Base-by-base conservation (phyloP, 2,797 vertebrate species). In the Spondyliosoma cantharus region DNA sequence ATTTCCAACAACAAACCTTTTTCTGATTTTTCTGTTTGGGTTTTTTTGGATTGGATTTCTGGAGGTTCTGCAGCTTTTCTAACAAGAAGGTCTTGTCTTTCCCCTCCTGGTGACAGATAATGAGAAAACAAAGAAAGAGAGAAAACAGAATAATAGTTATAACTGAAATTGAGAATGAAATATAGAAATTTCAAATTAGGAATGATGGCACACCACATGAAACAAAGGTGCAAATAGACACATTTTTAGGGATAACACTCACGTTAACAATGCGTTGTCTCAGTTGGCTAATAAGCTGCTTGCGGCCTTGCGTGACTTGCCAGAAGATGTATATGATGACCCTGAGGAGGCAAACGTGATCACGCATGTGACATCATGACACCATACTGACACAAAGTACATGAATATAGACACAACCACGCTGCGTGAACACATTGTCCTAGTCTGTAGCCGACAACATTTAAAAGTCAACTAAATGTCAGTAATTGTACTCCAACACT, bases 61-160 rank as follows among this genome's bases (percentile, higher is more conserved):
- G 95, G 12, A 93, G 65, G 17, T 42, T 71, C 56, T 60, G 74
- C 5, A 99, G 82, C 80, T 91, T 96, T 11, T 94, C 87, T 48
- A 97, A 89, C 74, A 99, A 91, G 92, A 97, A 97, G 1, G 76
- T 74, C 84, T 99, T 99, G 87, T 99, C 96, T 85, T 97, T 95
- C 53, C 96, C 96, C 88, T 93, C 97, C 98, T 99, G 80, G n/a
- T 19, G 56, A 81, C 12, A 32, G 16, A 46, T 69, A 71, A 58
- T 56, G 3, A 4, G 2, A 43, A 71, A 54, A 59, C 7, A 74
- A 4, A 67, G n/a, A 7, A 8, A 29, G n/a, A 80, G 50, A 57
- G 54, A 49, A 13, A 62, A 46, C 32, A 32, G 2, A 45, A 17
- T 15, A 32, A 58, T 20, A 56, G 7, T 53, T 1, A 61, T 24